phyloP scores from a whole-genome alignment of 2,113 vertebrate genomes.

The Lonchura striata region DNA sequence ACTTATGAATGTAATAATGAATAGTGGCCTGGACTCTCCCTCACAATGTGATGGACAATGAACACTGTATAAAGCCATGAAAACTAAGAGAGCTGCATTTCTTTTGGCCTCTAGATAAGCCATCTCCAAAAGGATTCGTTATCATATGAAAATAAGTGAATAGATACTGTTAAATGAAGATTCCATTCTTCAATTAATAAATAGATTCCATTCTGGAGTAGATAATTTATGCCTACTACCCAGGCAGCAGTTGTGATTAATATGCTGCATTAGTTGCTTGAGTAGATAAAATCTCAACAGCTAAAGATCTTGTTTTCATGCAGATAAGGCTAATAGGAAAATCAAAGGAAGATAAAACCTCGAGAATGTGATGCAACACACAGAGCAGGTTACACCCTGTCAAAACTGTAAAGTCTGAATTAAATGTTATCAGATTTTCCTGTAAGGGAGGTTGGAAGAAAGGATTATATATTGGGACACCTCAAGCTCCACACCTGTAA shows the following conservation, averaged over 20 bases:
- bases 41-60: neutral
- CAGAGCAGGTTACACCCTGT: neutral
- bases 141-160: neutral
- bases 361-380: neutral
- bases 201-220: neutral
- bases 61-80: neutral
- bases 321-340: conserved; percentile 28
- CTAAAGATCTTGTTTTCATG: conserved; percentile 28
- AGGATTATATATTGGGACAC: neutral
- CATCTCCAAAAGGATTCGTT: neutral
- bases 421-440: neutral
- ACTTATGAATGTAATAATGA: neutral
- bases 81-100: neutral
- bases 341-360: conserved; percentile 10
- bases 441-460: neutral
- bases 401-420: neutral
- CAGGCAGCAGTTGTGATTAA: conserved; percentile 6
- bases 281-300: conserved; percentile 36
- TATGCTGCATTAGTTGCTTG: neutral
- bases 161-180: neutral
- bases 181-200: neutral
- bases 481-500: neutral
- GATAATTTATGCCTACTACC: conserved; percentile 3
- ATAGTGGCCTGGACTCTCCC: neutral
- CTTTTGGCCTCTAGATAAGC: neutral